phyloP scores from a whole-genome alignment of 2,113 vertebrate species.

The Bos taurus region ARS-UCD2.0 NC_037356.1:29021501-29022000 shows the following conservation, averaged over 20 bases:
- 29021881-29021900: slow-evolving; percentile 83
- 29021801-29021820: slow-evolving; percentile 98
- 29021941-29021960: background rate
- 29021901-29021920: background rate
- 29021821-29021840: slow-evolving; percentile 97
- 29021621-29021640: slow-evolving; percentile 99
- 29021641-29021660: slow-evolving; percentile 96
- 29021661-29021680: slow-evolving; percentile 83
- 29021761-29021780: slow-evolving; percentile 68
- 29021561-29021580: slow-evolving; percentile 99
- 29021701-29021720: background rate
- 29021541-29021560: slow-evolving; percentile 97
- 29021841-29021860: slow-evolving; percentile 98
- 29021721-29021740: background rate
- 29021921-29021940: background rate
- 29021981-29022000: background rate
- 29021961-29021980: background rate
- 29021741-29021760: slow-evolving; percentile 9
- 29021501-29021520: background rate
- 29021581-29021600: slow-evolving; percentile 99
- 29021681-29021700: fast-evolving
- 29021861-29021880: slow-evolving; percentile 96
- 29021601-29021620: slow-evolving; percentile 98
- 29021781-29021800: slow-evolving; percentile 99
- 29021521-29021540: slow-evolving; percentile 4